These are phyloP conservation scores for Octomys mimax DNA, from an alignment of 2,797 vertebrate species.

Conservation along the genomic window DNA sequence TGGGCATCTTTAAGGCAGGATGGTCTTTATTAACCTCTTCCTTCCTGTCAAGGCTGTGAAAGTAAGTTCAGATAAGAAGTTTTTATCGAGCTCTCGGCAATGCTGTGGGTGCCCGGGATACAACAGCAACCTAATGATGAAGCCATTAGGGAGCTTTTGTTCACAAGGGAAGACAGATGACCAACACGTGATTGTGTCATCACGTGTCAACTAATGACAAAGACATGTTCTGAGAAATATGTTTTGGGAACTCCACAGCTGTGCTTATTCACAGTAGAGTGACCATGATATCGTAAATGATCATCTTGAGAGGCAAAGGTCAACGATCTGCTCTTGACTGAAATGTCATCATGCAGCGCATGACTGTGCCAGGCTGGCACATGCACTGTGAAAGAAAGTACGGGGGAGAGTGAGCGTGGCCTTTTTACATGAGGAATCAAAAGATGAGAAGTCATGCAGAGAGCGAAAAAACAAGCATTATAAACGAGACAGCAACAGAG, in stretches of 20 bases:
- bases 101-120: background rate
- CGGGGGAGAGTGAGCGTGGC: background rate
- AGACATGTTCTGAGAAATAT: background rate
- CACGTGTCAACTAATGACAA: background rate
- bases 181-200: background rate
- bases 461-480: background rate
- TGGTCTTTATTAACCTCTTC: background rate
- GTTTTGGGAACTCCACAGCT: background rate
- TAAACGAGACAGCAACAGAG: background rate
- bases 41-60: background rate
- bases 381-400: fast-evolving
- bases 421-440: background rate
- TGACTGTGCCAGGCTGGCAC: background rate
- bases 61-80: background rate
- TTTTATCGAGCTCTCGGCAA: background rate
- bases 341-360: background rate
- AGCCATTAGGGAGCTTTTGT: background rate
- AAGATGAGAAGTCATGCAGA: background rate
- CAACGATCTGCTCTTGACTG: background rate
- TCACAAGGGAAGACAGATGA: background rate
- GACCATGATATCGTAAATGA: background rate
- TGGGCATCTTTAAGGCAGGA: background rate
- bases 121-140: background rate
- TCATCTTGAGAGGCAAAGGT: background rate
- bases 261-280: background rate